These are phyloP conservation scores for Platycheirus rosarum DNA, from an alignment of 2,888 invertebrate species.

Conservation along the genomic window DNA sequence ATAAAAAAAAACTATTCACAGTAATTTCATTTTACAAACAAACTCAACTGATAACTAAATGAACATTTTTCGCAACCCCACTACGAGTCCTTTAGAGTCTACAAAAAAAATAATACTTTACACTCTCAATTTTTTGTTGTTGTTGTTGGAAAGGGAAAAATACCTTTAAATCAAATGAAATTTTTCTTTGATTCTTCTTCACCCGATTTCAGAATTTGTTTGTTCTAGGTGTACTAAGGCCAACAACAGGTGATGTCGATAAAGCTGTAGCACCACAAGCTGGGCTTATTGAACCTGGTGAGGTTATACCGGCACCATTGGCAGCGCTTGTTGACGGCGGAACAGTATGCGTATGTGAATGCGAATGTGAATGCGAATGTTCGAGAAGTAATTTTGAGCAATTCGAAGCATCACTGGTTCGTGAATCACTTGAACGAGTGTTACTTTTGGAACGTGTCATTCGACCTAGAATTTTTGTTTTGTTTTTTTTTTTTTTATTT, in stretches of 20 bases:
- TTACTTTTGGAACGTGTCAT: constrained; percentile 82
- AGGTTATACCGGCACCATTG: constrained; percentile 70
- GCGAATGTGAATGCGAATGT: constrained; percentile 80
- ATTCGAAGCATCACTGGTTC: constrained; percentile 81
- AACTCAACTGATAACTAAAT: constrained; percentile 7
- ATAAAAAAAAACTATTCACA: not conserved
- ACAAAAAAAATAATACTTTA: constrained; percentile 6
- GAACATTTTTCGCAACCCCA: not conserved
- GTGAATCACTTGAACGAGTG: constrained; percentile 82
- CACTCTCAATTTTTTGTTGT: too few species aligned
- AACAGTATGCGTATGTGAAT: constrained; percentile 77
- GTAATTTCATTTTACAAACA: constrained; percentile 11
- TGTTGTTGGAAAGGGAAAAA: not conserved
- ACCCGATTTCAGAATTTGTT: constrained; percentile 79
- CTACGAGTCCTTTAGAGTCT: constrained; percentile 50
- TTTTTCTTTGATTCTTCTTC: constrained; percentile 71
- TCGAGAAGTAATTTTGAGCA: constrained; percentile 81
- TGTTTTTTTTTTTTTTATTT: constrained; percentile 9
- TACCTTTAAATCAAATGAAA: constrained; percentile 71
- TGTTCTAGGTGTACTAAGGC: constrained; percentile 75
- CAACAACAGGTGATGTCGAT: constrained; percentile 74
- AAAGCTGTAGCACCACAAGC: constrained; percentile 77
- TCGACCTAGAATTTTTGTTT: constrained; percentile 78
- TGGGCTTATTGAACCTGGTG: constrained; percentile 76
- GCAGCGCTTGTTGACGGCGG: constrained; percentile 73